Evolutionary conservation across 2,797 vertebrate species (phyloP), one percentile per base, ranked within the genome.

Genomic region (Tenualosa ilisha): DNA sequence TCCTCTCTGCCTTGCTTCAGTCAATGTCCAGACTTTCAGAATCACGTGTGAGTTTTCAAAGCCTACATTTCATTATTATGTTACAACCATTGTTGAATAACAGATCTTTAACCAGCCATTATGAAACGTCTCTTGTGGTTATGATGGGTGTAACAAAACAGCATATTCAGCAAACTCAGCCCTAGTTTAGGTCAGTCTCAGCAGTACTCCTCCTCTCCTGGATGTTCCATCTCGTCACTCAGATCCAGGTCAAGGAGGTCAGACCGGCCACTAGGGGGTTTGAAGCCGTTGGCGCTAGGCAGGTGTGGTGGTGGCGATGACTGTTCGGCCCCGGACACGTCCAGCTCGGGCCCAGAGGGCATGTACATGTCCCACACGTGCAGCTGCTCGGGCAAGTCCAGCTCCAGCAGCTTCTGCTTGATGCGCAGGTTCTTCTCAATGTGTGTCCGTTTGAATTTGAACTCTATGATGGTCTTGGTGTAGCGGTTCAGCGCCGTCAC

Each of bases 401-500:
- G 86, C 43, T 96, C 95, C 83, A 96, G 84, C 86, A 95, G 90
- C 86, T 92, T 96, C 93, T 94, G 94, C 46, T 96, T 95, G 82
- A 94, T 91, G 89, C 93, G 93, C 87, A 97, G 93, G 89, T 86
- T 97, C 92, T 96, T 96, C 89, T 96, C 96, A 85, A 97, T 94
- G 88, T 90, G 96, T 91, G 94, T 93, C 82, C 94, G 93, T 89
- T 95, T 97, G 94, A 96, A 96, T 89, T 97, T 97, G 86, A 98
- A 97, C 91, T 96, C 96, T 82, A 96, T 85, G 86, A 94, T 95
- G 40, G 96, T 96, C 92, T 97, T 96, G 0, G 97, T 97, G 75
- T 98, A 97, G 59, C 95, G 93, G 94, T 97, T 97, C 84, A 97
- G 92, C 0, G 96, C 94, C 0, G 94, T 96, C 89, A 97, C 96